Base-by-base conservation (phyloP, 2,113 vertebrate species). In the Galbula dea region DNA sequence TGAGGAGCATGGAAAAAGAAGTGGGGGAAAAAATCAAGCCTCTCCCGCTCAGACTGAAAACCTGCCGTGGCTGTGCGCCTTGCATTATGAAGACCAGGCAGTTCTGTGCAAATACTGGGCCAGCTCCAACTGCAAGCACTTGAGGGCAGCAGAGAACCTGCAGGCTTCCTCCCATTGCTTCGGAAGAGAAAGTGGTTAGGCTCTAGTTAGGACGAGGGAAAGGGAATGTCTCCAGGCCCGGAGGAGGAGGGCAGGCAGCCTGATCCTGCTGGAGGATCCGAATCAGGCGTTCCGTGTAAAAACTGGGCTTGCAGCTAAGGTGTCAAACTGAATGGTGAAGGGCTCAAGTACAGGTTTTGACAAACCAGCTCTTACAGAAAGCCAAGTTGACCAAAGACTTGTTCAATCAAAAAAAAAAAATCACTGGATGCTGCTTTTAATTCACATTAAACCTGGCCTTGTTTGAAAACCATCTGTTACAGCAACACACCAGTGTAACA, bases 361-460 rank as follows among this genome's bases (percentile, higher is more conserved):
- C 80, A 90, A 90, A 88, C 7, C 27, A 30, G 51, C 49, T 93
- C 57, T 63, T 65, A 46, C 27, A 82, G 74, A 79, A 90, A 94
- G 71, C 86, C 89, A 81, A 84, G 34, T 18, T 89, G 79, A 95
- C 89, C 52, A 63, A 90, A 87, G 71, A 54, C 29, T 80, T 76
- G 63, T 82, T 90, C 63, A 80, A 66, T 45, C 51, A 19, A 66
- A 83, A 54, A 34, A 67, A 65, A 46, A 37, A 51, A 11, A 7
- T 39, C 37, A 36, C 37, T n/a, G 58, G 86, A 79, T 65, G 58
- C 77, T 79, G 55, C 87, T 94, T 96, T 94, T 95, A 89, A 86
- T 93, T 96, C 71, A 68, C 66, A 96, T 92, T 94, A 94, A 95
- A 95, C 32, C 92, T 93, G 93, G 94, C 96, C 92, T 86, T 93